Conservation (phyloP, 2,888 invertebrate species). For the Elgonia sp. region DNA sequence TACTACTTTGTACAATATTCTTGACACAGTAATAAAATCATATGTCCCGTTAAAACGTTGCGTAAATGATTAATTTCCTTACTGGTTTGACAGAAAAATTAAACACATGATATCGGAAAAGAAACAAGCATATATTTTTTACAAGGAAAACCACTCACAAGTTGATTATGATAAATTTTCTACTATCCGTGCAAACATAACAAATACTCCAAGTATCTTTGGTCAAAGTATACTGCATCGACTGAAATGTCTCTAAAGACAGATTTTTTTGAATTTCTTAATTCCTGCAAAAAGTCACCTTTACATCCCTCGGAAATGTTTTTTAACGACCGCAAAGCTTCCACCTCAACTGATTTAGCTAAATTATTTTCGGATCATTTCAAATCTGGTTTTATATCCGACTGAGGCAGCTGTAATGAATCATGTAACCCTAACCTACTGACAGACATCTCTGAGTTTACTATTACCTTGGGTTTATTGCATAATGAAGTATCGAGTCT, state of each 20-base stretch:
- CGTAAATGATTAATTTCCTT: neutral
- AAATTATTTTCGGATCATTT: no score
- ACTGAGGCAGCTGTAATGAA: no score
- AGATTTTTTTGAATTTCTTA: no score
- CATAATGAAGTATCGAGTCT: no score
- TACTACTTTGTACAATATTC: neutral
- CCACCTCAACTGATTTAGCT: no score
- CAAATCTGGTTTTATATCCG: no score
- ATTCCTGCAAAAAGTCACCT: no score
- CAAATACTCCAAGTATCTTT: neutral
- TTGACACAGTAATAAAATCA: neutral
- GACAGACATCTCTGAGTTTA: no score
- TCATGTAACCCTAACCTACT: no score
- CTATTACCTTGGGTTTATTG: no score
- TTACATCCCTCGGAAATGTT: no score
- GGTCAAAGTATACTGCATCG: neutral
- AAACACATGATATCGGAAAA: slow-evolving; percentile 14
- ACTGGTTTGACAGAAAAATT: slow-evolving; percentile 30
- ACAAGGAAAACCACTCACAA: neutral
- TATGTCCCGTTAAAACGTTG: slow-evolving; percentile 9
- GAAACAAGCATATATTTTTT: slow-evolving; percentile 25
- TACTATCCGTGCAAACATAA: neutral
- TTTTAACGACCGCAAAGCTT: no score
- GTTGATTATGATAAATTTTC: neutral
- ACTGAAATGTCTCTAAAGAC: neutral